These are phyloP conservation scores for Pogonocherus hispidulus DNA, from an alignment of 2,888 invertebrate species.

Conservation along the genomic window DNA sequence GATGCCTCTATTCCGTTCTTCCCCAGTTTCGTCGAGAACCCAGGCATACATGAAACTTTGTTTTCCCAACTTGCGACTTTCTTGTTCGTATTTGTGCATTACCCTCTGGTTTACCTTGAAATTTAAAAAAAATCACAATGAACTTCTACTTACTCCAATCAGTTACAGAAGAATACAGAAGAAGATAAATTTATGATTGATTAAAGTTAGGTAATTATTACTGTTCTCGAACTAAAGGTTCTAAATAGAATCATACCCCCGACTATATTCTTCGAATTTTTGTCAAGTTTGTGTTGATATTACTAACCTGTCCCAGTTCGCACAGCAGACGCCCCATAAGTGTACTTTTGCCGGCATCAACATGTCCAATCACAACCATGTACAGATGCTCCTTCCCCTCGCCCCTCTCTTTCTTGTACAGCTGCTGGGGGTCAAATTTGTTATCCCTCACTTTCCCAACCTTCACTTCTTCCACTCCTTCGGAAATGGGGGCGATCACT, in stretches of 20 bases:
- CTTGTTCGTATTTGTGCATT: conserved; percentile 98
- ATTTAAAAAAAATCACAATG: neutral
- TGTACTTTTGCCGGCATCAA: conserved; percentile 97
- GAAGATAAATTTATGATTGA: no score
- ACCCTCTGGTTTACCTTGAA: conserved; percentile 80
- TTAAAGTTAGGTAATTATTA: no score
- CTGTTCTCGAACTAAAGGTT: no score
- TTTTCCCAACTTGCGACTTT: conserved; percentile 97
- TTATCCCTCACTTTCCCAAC: conserved; percentile 69
- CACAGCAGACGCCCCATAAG: conserved; percentile 96
- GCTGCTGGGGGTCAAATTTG: conserved; percentile 73
- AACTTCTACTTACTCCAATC: neutral
- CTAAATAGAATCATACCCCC: no score
- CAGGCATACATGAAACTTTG: conserved; percentile 99
- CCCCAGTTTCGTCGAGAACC: conserved; percentile 99
- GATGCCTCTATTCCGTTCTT: conserved; percentile 95
- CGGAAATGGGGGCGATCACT: conserved; percentile 46
- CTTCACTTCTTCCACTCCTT: conserved; percentile 49
- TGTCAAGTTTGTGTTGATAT: no score
- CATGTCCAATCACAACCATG: conserved; percentile 95
- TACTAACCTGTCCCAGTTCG: conserved; percentile 81
- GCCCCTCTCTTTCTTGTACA: conserved; percentile 82
- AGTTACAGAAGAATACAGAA: no score
- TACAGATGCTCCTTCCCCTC: conserved; percentile 89
- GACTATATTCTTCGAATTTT: neutral